phyloP scores from a whole-genome alignment of 2,797 vertebrate genomes.

The Phaenicophaeus curvirostris region DNA sequence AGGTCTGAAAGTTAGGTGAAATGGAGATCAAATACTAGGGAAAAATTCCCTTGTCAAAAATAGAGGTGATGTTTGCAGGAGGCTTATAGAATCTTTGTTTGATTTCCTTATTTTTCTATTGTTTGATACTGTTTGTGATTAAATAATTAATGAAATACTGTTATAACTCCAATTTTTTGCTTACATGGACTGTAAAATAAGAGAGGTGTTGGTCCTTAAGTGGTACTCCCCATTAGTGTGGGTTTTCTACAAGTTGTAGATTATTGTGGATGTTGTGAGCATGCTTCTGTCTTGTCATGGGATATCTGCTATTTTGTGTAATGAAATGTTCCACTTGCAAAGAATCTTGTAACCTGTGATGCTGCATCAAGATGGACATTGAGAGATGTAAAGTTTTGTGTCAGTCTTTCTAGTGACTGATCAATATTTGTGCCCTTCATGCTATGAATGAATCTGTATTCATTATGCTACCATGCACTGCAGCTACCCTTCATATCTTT shows the following conservation, averaged over 20 bases:
- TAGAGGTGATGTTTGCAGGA: neutral
- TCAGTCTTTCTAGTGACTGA: neutral
- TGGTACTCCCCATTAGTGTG: neutral
- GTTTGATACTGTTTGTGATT: neutral
- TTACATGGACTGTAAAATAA: neutral
- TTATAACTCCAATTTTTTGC: neutral
- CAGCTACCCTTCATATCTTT: neutral
- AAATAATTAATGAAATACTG: neutral
- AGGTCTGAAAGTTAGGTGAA: neutral
- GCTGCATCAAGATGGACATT: neutral
- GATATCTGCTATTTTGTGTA: neutral
- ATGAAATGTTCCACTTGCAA: neutral
- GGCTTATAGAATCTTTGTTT: neutral
- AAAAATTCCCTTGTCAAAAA: neutral
- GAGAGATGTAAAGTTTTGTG: neutral
- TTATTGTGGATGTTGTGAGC: neutral
- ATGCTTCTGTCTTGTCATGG: neutral
- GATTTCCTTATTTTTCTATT: neutral
- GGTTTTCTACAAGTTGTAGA: neutral
- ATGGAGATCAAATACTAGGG: neutral
- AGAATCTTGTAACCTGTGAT: neutral
- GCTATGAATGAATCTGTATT: neutral
- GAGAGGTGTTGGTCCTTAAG: neutral
- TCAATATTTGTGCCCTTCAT: neutral
- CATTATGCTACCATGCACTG: fast-evolving